These are phyloP conservation scores for Carassius gibelio DNA, from an alignment of 2,113 vertebrate species.

Conservation along the genomic window DNA sequence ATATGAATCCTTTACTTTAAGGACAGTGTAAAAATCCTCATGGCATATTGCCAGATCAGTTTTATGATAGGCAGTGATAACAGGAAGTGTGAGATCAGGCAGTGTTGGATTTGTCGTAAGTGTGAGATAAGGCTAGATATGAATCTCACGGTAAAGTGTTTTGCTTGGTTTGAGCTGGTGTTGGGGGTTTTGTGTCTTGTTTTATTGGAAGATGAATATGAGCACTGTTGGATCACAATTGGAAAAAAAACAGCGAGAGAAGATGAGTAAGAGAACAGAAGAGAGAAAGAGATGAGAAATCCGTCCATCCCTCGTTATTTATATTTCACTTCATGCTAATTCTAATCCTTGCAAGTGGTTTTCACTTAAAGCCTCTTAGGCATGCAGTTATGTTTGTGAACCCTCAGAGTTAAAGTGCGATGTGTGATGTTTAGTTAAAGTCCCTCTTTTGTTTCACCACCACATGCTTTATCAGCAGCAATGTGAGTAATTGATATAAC, in stretches of 20 bases:
- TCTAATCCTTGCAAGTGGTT: background rate
- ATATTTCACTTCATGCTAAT: background rate
- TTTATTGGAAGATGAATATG: conserved; percentile 51
- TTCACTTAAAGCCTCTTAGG: background rate
- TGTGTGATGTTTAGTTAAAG: background rate
- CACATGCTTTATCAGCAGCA: conserved; percentile 11
- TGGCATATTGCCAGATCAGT: background rate
- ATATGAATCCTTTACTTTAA: background rate
- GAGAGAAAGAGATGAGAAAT: background rate
- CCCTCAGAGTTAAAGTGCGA: background rate
- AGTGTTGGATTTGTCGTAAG: background rate
- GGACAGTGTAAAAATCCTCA: background rate
- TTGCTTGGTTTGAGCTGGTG: background rate
- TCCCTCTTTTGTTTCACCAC: background rate
- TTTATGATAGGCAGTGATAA: no score
- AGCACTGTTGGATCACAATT: conserved; percentile 39
- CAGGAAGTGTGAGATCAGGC: conserved; percentile 2
- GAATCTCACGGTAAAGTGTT: conserved; percentile 39
- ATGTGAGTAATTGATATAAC: conserved; percentile 26
- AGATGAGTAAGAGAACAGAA: no score
- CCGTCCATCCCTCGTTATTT: background rate
- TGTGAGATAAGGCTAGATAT: conserved; percentile 12
- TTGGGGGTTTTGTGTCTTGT: conserved; percentile 12
- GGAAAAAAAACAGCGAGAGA: background rate
- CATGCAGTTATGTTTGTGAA: background rate